Base-by-base conservation (phyloP, 2,113 vertebrate species). In the Apteryx owenii region DNA sequence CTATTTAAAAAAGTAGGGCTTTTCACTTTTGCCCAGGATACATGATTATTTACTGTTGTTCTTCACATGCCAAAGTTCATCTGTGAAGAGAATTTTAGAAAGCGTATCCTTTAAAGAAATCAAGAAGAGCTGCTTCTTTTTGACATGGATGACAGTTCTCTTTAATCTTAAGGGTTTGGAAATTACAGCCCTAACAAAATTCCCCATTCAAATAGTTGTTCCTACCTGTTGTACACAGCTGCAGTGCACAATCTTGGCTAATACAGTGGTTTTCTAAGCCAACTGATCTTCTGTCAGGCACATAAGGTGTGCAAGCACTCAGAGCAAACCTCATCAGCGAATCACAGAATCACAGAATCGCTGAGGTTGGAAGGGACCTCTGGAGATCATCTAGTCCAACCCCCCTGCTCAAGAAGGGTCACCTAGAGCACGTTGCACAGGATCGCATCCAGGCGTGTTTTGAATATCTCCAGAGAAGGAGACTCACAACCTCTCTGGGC, bases 321-420 rank as follows among this genome's bases (percentile, higher is more conserved):
- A 58, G 36, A 89, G 75, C 38, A 91, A 88, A 65, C 36, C 81
- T 94, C 68, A 20, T 85, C 58, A 79, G 79, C 69, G 88, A 88
- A 38, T 38, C 36, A 38, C 36, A 38, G 36, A 38, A 38, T 38
- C 36, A 38, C 36, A 38, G 36, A 38, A 38, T 38, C 7, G 36
- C 7, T 38, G 36, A 38, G 36, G 36, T 38, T 38, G 36, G 36
- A 38, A 38, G 36, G 36, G 36, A 38, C 36, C 36, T 38, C 36
- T 38, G 36, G 36, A 38, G 36, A 38, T 38, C 36, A 38, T 38
- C 36, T 38, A 38, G 36, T 38, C 7, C 36, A 38, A 38, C 36
- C 36, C 36, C 36, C 36, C 36, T 38, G 36, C 36, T 38, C 36
- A 38, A 38, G 36, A 7, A 38, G 36, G 36, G 36, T 38, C 36